Conservation (phyloP, 2,113 vertebrate species). For the Paedocypris sp. region DNA sequence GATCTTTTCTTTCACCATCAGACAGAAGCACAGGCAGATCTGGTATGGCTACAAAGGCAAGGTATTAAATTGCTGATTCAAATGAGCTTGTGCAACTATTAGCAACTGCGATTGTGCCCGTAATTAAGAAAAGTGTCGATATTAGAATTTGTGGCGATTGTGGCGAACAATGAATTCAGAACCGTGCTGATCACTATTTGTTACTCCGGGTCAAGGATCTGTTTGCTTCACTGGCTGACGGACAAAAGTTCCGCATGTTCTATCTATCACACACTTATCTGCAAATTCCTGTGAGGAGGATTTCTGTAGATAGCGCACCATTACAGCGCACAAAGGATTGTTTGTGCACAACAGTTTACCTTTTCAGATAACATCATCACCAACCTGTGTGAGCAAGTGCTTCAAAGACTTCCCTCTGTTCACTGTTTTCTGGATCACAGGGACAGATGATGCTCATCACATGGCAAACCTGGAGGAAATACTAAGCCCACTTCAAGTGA, state of each 20-base stretch:
- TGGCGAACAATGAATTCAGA: not conserved
- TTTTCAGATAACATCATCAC: not conserved
- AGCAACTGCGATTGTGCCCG: not conserved
- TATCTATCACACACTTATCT: not conserved
- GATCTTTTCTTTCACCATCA: no score
- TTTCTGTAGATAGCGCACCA: not conserved
- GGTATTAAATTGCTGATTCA: not conserved
- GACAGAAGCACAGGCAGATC: not conserved
- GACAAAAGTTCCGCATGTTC: not conserved
- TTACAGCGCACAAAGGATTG: not conserved
- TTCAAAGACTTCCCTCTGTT: not conserved
- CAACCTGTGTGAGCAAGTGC: not conserved
- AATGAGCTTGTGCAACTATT: constrained; percentile 9
- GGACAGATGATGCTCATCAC: not conserved
- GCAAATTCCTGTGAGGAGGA: not conserved
- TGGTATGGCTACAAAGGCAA: not conserved
- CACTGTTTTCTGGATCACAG: constrained; percentile 4
- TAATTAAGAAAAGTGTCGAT: not conserved
- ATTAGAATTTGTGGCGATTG: constrained; percentile 20
- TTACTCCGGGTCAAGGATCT: constrained; percentile 10
- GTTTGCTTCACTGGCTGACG: not conserved
- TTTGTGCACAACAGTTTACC: not conserved
- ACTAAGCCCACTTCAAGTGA: not conserved
- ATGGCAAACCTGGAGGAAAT: not conserved
- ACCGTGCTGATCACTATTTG: constrained; percentile 9